Evolutionary conservation across 2,888 invertebrate genomes (phyloP).

Genomic region (Vesta saturnalis): DNA sequence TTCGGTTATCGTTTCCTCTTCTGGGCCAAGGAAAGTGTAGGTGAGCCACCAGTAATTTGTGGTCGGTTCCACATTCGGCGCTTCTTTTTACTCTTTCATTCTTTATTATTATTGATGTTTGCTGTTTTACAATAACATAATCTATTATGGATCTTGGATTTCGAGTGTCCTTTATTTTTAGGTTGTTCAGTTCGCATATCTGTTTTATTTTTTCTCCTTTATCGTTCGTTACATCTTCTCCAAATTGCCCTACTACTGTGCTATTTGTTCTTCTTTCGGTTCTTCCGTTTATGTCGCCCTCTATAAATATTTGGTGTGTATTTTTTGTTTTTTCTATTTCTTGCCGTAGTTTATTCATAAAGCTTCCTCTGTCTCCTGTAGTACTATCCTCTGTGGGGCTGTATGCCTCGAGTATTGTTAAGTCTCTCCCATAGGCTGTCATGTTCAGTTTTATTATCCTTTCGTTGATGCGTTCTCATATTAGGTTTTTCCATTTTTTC

Average conservation of each 20-base stretch:
- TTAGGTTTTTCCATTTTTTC: neutral
- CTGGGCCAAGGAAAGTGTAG: no score
- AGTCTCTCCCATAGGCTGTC: neutral
- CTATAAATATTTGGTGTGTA: neutral
- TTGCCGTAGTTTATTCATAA: neutral
- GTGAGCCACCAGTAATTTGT: no score
- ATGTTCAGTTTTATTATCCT: neutral
- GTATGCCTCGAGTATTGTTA: neutral
- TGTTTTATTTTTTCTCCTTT: neutral
- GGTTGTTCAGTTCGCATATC: conserved; percentile 11
- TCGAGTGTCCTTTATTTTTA: no score
- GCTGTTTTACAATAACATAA: no score
- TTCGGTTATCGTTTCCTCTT: no score
- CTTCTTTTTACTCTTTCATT: no score
- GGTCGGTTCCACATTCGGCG: no score
- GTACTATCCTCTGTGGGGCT: no score
- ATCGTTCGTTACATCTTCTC: neutral
- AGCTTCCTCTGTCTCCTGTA: neutral
- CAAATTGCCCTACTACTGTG: neutral
- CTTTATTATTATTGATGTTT: neutral
- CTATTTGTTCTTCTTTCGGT: neutral
- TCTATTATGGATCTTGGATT: no score
- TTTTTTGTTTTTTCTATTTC: neutral
- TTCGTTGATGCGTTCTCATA: neutral
- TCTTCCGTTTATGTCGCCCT: neutral